Percentiles rank a stretch among this genome's conserved stretches.
Conservation (phyloP, 2,797 vertebrate species). For the Gymnocypris eckloni region DNA sequence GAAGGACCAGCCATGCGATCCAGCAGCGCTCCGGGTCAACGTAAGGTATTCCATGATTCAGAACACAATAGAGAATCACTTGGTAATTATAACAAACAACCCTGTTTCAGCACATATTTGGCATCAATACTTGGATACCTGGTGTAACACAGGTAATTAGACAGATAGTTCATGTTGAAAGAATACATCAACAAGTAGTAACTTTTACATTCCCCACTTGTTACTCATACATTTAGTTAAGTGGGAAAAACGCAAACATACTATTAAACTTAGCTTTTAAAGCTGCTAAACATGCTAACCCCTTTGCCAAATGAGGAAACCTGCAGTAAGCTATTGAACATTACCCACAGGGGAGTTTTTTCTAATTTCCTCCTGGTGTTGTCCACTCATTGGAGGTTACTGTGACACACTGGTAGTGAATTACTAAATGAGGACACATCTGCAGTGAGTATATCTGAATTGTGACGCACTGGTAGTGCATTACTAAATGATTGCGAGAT, state of each 20-base stretch:
- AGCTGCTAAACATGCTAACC: slow-evolving; percentile 62
- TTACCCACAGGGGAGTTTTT: slow-evolving; percentile 10
- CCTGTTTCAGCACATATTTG: slow-evolving; percentile 6
- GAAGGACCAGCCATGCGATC: slow-evolving; percentile 68
- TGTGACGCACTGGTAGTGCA: slow-evolving; percentile 65
- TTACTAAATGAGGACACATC: slow-evolving; percentile 63
- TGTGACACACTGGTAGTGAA: slow-evolving; percentile 65
- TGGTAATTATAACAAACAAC: slow-evolving; percentile 28
- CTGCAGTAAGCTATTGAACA: not conserved
- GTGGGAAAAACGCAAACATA: slow-evolving; percentile 13
- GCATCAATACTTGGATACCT: slow-evolving; percentile 20
- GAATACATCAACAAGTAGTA: slow-evolving; percentile 16
- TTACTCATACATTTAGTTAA: slow-evolving; percentile 8
- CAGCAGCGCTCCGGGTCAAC: slow-evolving; percentile 17
- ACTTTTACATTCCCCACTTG: slow-evolving; percentile 21
- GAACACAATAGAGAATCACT: not conserved
- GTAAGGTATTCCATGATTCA: slow-evolving; percentile 14
- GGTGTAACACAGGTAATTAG: slow-evolving; percentile 14
- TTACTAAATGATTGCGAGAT: slow-evolving; percentile 59
- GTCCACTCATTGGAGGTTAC: slow-evolving; percentile 64
- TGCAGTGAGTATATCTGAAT: slow-evolving; percentile 56
- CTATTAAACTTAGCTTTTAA: slow-evolving; percentile 38
- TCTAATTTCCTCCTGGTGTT: not conserved
- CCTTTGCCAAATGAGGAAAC: slow-evolving; percentile 61
- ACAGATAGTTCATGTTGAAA: slow-evolving; percentile 15